Base-by-base conservation (phyloP, 2,113 vertebrate genomes). In the Misgurnus anguillicaudatus region DNA sequence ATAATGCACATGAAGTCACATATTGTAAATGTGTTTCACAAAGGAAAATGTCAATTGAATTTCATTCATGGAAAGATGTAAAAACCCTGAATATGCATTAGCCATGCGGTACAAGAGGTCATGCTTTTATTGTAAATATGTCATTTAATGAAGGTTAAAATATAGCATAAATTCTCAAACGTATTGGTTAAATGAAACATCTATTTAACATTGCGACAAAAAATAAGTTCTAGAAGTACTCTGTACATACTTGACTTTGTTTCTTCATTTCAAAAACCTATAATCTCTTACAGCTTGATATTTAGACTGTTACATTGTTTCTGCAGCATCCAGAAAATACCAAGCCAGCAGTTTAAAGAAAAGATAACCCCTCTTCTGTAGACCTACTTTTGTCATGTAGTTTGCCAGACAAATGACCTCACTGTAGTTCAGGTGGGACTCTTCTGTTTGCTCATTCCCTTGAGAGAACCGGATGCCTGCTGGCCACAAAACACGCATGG, bases 331-430 rank as follows among this genome's bases (percentile, higher is more conserved):
- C 53, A 57, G 53, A 57, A 19, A 57, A 19, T 57, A n/a, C 17
- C 53, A n/a, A 57, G 53, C 53, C 53, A 57, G 5, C 6, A 19
- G n/a, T n/a, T 19, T 2, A 17, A 17, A 57, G 17, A 17, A 19
- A 17, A 19, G 53, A 55, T n/a, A n/a, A n/a, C n/a, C n/a, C 7
- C n/a, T 6, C 4, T 55, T n/a, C 17, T 19, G 6, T 55, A 36
- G 51, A 58, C 48, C 31, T 41, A 57, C 17, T 55, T 51, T 91
- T 90, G 89, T 86, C 85, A 73, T 85, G 85, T 60, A 75, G 78
- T 84, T 88, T 89, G 85, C 88, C 89, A 89, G 87, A 87, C 24
- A 2, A 58, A 86, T 88, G 89, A 91, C 86, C 88, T 91, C 86
- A 84, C 85, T 89, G 68, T 86, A 88, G 81, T 87, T 89, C 84